phyloP scores from a whole-genome alignment of 2,113 vertebrate genomes.

The Antennarius striatus region DNA sequence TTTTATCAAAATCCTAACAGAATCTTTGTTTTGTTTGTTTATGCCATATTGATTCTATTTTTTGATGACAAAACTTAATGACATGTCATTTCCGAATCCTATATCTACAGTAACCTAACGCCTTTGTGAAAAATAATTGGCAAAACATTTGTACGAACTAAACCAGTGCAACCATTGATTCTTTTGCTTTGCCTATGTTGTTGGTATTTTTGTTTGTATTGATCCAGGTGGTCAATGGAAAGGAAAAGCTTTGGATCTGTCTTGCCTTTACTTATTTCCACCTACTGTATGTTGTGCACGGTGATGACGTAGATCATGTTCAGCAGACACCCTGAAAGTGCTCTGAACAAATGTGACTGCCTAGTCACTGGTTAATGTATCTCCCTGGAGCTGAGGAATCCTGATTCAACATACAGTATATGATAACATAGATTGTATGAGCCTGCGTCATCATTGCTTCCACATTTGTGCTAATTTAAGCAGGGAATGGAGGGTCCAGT shows the following conservation, averaged over 20 bases:
- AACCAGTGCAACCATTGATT: constrained; percentile 26
- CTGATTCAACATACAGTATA: constrained; percentile 47
- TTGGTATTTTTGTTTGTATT: constrained; percentile 35
- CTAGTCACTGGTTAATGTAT: too few species aligned
- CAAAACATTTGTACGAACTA: too few species aligned
- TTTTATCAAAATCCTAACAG: too few species aligned
- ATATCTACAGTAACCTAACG: too few species aligned
- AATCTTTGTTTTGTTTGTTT: too few species aligned
- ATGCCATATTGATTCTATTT: too few species aligned
- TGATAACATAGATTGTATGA: constrained; percentile 42
- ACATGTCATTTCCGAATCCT: too few species aligned
- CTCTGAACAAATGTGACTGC: not conserved
- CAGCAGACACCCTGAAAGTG: not conserved
- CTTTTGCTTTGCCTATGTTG: constrained; percentile 34
- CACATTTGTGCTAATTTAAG: constrained; percentile 42
- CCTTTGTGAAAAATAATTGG: too few species aligned
- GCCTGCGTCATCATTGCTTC: constrained; percentile 50
- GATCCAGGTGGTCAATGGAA: constrained; percentile 15
- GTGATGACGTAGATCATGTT: not conserved
- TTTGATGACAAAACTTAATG: too few species aligned
- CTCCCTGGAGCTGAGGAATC: constrained; percentile 32
- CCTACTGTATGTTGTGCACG: constrained; percentile 6
- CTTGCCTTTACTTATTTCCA: constrained; percentile 13
- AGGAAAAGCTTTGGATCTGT: constrained; percentile 11
- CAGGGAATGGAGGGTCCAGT: constrained; percentile 25